Conservation (phyloP, 2,113 vertebrate genomes). For the Peromyscus leucopus region DNA sequence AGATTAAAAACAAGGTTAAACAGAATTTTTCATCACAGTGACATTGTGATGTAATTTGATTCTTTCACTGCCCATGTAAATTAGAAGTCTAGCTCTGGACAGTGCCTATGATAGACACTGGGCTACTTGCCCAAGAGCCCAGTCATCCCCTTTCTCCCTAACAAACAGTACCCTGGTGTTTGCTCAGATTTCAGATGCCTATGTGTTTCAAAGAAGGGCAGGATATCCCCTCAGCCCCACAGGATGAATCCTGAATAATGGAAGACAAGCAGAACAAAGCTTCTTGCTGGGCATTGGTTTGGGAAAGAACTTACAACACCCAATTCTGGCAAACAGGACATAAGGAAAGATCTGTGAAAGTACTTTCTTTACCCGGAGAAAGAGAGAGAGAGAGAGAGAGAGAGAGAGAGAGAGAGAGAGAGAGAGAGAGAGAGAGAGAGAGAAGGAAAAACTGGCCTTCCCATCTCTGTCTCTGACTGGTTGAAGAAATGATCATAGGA, state of each 20-base stretch:
- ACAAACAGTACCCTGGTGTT: constrained; percentile 34
- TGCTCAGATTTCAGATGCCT: background rate
- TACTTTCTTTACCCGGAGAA: constrained; percentile 1
- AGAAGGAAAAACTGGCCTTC: constrained; percentile 12
- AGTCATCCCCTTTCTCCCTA: constrained; percentile 11
- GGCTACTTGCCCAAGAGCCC: background rate
- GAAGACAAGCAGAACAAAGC: constrained; percentile 13
- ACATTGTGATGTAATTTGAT: constrained; percentile 51
- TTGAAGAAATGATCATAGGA: background rate
- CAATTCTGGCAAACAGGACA: background rate
- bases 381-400: background rate
- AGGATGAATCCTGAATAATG: background rate
- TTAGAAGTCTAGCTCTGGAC: background rate
- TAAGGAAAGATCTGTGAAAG: background rate
- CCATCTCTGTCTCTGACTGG: background rate
- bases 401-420: background rate
- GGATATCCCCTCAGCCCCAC: background rate
- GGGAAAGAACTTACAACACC: constrained; percentile 10
- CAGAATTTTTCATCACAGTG: constrained; percentile 57
- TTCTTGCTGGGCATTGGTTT: background rate
- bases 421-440: background rate
- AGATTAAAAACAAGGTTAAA: constrained; percentile 50
- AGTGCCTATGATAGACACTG: constrained; percentile 5
- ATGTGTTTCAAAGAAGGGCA: background rate
- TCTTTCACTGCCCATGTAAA: constrained; percentile 37